Evolutionary conservation across 2,888 invertebrate genomes (phyloP), one percentile per base, ranked within the genome.

Genomic region (Pheosia tremula): DNA sequence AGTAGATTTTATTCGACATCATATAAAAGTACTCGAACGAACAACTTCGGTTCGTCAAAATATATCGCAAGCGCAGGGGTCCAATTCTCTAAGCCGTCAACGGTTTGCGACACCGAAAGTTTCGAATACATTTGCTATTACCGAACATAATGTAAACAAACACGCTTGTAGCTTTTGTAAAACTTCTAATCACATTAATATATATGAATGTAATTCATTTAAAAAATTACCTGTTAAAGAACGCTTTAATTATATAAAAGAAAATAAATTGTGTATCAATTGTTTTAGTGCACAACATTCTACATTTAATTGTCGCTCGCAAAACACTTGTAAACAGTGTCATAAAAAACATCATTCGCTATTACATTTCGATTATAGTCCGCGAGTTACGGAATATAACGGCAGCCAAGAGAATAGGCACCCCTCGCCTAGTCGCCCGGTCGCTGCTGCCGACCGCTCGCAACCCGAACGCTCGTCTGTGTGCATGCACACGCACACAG

Each of bases 51-150:
- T 43, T 43, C 43, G 43, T 8, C 43, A 6, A 8, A 43, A 43
- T 43, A 9, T 3, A 7, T 7, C 43, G 43, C 5, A 43, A 9
- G 8, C 43, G 43, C 43, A 43, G 8, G 43, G 43, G 43, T 43
- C 43, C 9, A 43, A 43, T 43, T 43, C 43, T 43, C 7, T 43
- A 7, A 9, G 7, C 8, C 9, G 7, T 6, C 5, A 43, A n/a
- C n/a, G n/a, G 9, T 8, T 8, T 8, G 43, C 43, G 9, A 8
- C 43, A 43, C 8, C 49, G 4, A 49, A 49, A 13, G 13, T 6
- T 49, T 13, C 49, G 13, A n/a, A 49, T 49, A 49, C 49, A 13
- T 49, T 49, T 8, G 49, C 49, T 49, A n/a, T 49, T 49, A 49
- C 49, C 13, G n/a, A 49, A 6, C 4, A 13, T 49, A 39, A 39